These are phyloP conservation scores for Microhierax caerulescens DNA, from an alignment of 2,797 vertebrate genomes.

Conservation along the genomic window DNA sequence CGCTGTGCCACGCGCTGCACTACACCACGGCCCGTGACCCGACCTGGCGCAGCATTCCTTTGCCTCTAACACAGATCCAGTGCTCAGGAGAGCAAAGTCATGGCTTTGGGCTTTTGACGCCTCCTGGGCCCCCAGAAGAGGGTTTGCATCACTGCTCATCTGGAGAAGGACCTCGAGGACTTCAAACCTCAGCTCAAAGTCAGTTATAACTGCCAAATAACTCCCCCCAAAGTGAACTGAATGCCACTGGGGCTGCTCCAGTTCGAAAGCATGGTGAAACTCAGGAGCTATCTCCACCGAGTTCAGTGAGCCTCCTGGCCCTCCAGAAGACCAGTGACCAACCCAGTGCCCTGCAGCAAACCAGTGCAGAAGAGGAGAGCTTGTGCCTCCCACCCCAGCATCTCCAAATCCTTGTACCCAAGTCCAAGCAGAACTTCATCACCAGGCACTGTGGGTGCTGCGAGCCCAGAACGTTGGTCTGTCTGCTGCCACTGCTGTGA, in stretches of 20 bases:
- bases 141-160: not conserved
- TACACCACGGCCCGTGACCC: not conserved
- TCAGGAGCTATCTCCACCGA: not conserved
- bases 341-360: not conserved
- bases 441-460: not conserved
- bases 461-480: not conserved
- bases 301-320: not conserved
- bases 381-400: not conserved
- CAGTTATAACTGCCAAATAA: not conserved
- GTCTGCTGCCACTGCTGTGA: not conserved
- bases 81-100: not conserved
- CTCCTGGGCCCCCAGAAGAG: not conserved
- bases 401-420: not conserved
- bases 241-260: not conserved
- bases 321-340: not conserved
- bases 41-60: not conserved
- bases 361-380: not conserved
- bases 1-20: not conserved
- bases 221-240: not conserved
- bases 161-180: not conserved
- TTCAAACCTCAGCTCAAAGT: not conserved
- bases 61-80: not conserved
- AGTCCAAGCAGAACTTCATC: not conserved
- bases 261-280: not conserved
- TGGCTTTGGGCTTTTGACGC: not conserved